phyloP scores from a whole-genome alignment of 2,797 vertebrate genomes.

The Gobio occitaniae region DNA sequence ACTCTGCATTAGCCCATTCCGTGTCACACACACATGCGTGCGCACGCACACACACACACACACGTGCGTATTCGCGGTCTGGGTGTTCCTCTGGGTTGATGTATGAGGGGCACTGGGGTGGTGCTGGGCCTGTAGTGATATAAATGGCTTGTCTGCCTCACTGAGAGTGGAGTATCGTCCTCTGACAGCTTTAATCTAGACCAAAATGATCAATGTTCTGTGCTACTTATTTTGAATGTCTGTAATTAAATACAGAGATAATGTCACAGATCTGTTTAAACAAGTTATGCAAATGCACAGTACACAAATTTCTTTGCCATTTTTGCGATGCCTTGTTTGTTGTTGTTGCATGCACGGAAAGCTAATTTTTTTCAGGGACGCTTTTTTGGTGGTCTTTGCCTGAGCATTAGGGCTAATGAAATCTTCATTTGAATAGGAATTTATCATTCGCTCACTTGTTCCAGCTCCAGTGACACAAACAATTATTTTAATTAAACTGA shows the following conservation, averaged over 20 bases:
- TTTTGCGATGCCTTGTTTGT: slow-evolving; percentile 57
- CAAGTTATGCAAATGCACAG: slow-evolving; percentile 63
- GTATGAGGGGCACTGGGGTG: slow-evolving; percentile 51
- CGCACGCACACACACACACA: neutral
- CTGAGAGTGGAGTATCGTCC: slow-evolving; percentile 59
- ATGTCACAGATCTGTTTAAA: slow-evolving; percentile 64
- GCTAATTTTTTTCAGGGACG: slow-evolving; percentile 41
- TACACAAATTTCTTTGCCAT: slow-evolving; percentile 45
- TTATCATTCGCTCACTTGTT: slow-evolving; percentile 57
- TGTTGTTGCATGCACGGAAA: slow-evolving; percentile 50
- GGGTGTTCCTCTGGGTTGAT: slow-evolving; percentile 50
- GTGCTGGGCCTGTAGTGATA: slow-evolving; percentile 53
- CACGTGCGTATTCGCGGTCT: neutral
- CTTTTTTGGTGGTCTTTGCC: slow-evolving; percentile 45
- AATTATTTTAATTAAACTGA: slow-evolving; percentile 62
- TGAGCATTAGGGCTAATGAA: slow-evolving; percentile 59
- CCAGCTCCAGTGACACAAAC: slow-evolving; percentile 58
- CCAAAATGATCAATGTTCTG: slow-evolving; percentile 64
- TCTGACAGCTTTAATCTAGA: slow-evolving; percentile 75
- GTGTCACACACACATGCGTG: slow-evolving; percentile 6
- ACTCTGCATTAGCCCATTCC: slow-evolving; percentile 28
- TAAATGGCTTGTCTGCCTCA: slow-evolving; percentile 53
- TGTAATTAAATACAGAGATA: slow-evolving; percentile 67
- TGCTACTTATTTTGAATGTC: slow-evolving; percentile 66
- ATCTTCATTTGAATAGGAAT: slow-evolving; percentile 59